Percentiles rank a stretch among this genome's conserved stretches.
Evolutionary conservation across 2,113 vertebrate species (phyloP).

Genomic region (Myocastor coypus): DNA sequence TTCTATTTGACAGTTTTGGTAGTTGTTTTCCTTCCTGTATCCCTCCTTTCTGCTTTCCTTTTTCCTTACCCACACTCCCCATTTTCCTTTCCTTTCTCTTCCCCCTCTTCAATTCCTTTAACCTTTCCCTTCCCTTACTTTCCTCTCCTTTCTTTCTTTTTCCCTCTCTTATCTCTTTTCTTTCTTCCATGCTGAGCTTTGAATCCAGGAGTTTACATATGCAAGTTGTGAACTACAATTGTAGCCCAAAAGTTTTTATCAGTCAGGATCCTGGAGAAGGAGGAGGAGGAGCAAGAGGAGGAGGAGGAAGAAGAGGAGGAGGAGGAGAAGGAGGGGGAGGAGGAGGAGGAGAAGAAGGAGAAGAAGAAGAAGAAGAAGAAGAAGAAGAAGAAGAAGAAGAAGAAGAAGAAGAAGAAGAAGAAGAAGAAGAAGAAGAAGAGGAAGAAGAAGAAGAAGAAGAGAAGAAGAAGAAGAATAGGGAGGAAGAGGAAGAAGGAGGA

Average conservation of each 20-base stretch:
- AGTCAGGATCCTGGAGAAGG: background rate
- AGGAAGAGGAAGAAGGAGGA: too few relatives aligned
- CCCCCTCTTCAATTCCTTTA: too few relatives aligned
- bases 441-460: too few relatives aligned
- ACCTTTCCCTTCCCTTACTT: background rate
- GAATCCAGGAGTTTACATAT: background rate
- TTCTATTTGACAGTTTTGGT: background rate
- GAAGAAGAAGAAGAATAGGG: too few relatives aligned
- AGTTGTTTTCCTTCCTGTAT: background rate
- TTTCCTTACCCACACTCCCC: background rate
- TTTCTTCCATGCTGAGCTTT: background rate
- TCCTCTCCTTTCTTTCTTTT: background rate
- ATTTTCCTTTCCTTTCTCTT: background rate
- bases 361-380: too few relatives aligned
- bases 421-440: background rate
- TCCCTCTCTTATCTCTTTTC: background rate
- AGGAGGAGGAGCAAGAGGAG: background rate
- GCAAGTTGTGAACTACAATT: background rate
- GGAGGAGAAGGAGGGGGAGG: too few relatives aligned
- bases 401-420: background rate
- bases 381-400: too few relatives aligned
- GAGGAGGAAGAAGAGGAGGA: background rate
- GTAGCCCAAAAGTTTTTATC: background rate
- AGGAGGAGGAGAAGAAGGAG: too few relatives aligned
- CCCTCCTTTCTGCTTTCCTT: background rate